Evolutionary conservation across 2,113 vertebrate genomes (phyloP), one percentile per base, ranked within the genome.

Genomic region (Nanorana parkeri): DNA sequence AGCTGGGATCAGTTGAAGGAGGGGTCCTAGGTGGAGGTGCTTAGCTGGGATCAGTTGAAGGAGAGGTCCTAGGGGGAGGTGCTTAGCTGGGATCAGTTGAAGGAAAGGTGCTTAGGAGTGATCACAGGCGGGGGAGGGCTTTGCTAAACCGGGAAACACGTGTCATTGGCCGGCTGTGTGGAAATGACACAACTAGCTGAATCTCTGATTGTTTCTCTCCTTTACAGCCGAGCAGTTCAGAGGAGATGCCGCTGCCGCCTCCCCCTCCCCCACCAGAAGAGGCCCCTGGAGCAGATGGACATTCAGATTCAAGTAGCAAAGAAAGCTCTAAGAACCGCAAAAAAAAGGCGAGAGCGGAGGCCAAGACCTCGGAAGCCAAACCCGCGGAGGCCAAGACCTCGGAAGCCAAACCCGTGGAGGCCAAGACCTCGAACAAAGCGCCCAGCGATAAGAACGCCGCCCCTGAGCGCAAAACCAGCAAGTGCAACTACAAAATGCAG

Each of bases 401-500:
- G 67, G n/a, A n/a, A n/a, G n/a, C n/a, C n/a, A n/a, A n/a, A n/a
- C n/a, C n/a, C n/a, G n/a, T n/a, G n/a, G n/a, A 54, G n/a, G 17
- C 0, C 16, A 61, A 61, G 8, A 61, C 13, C 16, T 0, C 20
- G 67, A 21, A 51, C 15, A 69, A 23, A 17, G 11, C n/a, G 17
- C n/a, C 67, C 13, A 61, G 91, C 93, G 26, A 67, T 89, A 41
- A 8, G 92, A 74, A 87, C 63, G 92, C 93, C 60, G 86, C 87
- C 86, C 81, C 92, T 52, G 89, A 96, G 85, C 90, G 86, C 80
- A 87, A 89, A 78, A 89, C 94, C 65, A 96, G 96, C 72, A 96
- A 97, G 91, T 93, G 90, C 81, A 87, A 87, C 84, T 95, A 92
- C 84, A 96, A 97, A 91, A 95, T 94, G 94, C 93, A 93, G 91